These are phyloP conservation scores for Pantherophis alleghaniensis DNA, from an alignment of 2,797 vertebrate genomes.

Conservation along the genomic window DNA sequence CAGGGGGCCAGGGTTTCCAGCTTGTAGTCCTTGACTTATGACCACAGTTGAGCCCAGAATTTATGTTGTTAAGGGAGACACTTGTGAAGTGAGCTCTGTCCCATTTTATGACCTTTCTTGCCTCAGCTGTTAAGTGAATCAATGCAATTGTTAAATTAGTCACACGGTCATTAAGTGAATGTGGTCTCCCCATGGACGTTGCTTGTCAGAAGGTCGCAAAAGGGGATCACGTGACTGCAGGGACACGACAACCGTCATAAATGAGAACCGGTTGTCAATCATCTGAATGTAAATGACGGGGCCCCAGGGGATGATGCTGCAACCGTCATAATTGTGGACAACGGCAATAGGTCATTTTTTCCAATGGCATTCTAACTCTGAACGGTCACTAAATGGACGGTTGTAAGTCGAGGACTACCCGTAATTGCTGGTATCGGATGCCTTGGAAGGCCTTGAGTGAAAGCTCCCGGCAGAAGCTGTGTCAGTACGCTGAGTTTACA, in stretches of 20 bases:
- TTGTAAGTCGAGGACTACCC: neutral
- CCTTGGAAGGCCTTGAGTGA: neutral
- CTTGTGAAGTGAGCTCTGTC: too few relatives aligned
- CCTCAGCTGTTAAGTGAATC: neutral
- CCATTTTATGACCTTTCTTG: neutral
- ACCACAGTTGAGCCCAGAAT: too few relatives aligned
- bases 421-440: neutral
- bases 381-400: too few relatives aligned
- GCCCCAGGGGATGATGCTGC: too few relatives aligned
- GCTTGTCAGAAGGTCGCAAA: neutral
- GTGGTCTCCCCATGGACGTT: neutral
- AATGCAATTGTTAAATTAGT: neutral
- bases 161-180: neutral
- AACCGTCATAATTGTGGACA: neutral
- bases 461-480: constrained; percentile 68
- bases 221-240: neutral
- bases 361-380: too few relatives aligned
- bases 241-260: neutral
- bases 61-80: too few relatives aligned
- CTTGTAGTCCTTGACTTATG: too few relatives aligned
- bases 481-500: constrained; percentile 66
- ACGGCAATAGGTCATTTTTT: neutral
- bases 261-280: too few relatives aligned
- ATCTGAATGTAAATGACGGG: accelerated
- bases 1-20: neutral